phyloP scores from a whole-genome alignment of 1,140 invertebrate species.

The Drosophila lacertosa region DNA sequence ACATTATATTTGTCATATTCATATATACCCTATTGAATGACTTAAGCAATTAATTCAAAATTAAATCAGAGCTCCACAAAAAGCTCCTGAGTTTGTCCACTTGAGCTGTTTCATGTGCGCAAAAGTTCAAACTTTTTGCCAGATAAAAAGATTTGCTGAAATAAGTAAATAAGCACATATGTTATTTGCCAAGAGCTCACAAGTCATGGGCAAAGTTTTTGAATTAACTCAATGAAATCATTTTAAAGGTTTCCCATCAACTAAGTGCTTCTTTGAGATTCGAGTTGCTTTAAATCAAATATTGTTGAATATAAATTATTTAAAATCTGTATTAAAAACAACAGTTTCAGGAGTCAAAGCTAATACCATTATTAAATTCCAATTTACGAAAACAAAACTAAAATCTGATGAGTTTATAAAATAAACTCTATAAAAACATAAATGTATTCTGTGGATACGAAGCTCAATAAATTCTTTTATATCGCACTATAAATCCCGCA shows the following conservation, averaged over 20 bases:
- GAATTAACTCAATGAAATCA: conserved; percentile 54
- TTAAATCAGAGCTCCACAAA: neutral
- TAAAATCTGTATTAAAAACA: too few species aligned
- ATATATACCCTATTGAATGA: neutral
- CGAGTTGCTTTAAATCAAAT: conserved; percentile 1
- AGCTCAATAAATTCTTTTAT: neutral
- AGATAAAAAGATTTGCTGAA: conserved; percentile 48
- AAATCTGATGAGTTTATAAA: too few species aligned
- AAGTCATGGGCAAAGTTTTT: conserved; percentile 34
- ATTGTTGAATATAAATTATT: too few species aligned
- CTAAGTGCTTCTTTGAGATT: neutral
- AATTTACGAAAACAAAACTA: too few species aligned
- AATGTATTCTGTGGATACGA: too few species aligned
- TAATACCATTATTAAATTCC: neutral
- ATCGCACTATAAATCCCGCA: neutral
- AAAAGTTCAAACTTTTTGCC: conserved; percentile 9
- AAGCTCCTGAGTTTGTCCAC: too few species aligned
- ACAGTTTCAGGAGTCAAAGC: too few species aligned
- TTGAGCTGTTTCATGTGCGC: neutral
- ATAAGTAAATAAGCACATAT: neutral
- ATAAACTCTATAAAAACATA: too few species aligned
- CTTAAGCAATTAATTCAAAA: conserved; percentile 5
- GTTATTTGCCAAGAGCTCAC: neutral
- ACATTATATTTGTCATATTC: conserved; percentile 1
- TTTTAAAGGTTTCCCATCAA: conserved; percentile 43